Conservation (phyloP, 2,888 invertebrate species). For the Cotesia congregata region DNA sequence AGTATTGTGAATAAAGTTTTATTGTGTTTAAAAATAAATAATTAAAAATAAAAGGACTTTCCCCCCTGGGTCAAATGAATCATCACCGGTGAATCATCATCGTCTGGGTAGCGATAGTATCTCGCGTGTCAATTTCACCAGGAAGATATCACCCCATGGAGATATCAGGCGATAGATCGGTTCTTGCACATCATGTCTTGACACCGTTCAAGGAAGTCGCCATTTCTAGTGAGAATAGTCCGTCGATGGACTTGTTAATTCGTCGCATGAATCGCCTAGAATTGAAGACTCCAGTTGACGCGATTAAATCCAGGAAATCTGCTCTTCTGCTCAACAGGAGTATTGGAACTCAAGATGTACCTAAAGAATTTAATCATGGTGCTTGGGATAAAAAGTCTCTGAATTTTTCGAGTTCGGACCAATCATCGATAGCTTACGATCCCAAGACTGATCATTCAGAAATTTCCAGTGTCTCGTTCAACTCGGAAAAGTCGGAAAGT, state of each 20-base stretch:
- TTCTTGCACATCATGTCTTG: background rate
- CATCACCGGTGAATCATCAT: too few species aligned
- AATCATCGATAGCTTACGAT: too few species aligned
- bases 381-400: too few species aligned
- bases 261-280: background rate
- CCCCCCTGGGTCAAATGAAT: too few species aligned
- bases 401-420: too few species aligned
- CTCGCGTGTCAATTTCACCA: too few species aligned
- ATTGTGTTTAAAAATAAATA: too few species aligned
- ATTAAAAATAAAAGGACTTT: too few species aligned
- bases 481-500: background rate
- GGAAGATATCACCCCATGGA: too few species aligned
- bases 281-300: background rate
- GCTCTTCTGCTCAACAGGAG: background rate
- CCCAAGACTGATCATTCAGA: background rate
- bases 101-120: too few species aligned
- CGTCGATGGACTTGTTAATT: background rate
- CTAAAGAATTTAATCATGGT: too few species aligned
- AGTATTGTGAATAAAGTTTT: too few species aligned
- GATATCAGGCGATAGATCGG: background rate
- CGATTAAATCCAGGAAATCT: background rate
- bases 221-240: background rate
- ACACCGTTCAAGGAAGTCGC: background rate
- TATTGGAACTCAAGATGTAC: background rate
- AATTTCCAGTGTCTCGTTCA: background rate